Base-by-base conservation (phyloP, 2,113 vertebrate genomes). In the Motacilla tschutschensis region DNA sequence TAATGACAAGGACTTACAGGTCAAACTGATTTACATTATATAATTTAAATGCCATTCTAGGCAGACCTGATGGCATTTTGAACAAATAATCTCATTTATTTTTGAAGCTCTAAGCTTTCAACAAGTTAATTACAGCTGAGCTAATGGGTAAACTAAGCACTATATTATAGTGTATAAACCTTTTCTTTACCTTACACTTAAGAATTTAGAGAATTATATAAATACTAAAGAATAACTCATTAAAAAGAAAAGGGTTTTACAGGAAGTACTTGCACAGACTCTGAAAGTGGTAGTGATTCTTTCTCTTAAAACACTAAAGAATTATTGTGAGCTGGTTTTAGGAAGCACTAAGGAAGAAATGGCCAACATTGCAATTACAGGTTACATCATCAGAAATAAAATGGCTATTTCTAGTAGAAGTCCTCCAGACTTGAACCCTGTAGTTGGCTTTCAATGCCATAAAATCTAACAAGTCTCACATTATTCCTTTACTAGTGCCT, bases 61-160 rank as follows among this genome's bases (percentile, higher is more conserved):
- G 95, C 89, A 94, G 95, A 93, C 96, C 93, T 93, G 89, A 94
- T 97, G 97, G 94, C 97, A 98, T 96, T 97, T 95, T 96, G 90
- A 97, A 97, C 97, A 97, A 97, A 96, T 96, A 95, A 97, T 97
- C 92, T 94, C 95, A 96, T 97, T 97, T 97, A 96, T 96, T 96
- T 97, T 93, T 93, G 89, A 96, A 90, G 85, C 86, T 91, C 84
- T 91, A 92, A 94, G 93, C 93, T 91, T 94, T 93, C 94, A 89
- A 85, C 91, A 94, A 95, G 95, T 95, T 96, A 96, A 96, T 96
- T 94, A 95, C 91, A 92, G 82, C 71, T 93, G 90, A 96, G 89
- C 94, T 95, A 95, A 94, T 91, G 80, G 92, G 82, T 89, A 95
- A 94, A 94, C 93, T 79, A 88, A 92, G 75, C 76, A 83, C 78